Conservation (phyloP, 53 echinoderm and acorn worm genomes). For the Paelopatides confundens region DNA sequence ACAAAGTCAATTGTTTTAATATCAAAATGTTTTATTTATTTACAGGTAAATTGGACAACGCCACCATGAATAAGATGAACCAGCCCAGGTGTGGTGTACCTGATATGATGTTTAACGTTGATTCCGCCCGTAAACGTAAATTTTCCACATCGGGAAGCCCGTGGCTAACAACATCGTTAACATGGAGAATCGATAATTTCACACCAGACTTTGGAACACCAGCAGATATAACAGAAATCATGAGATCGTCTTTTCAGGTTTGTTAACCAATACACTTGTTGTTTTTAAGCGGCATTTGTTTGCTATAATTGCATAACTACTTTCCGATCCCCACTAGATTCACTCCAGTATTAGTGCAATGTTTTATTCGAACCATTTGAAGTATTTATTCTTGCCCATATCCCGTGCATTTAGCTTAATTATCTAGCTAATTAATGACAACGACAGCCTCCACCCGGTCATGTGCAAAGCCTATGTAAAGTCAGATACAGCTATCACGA, state of each 20-base stretch:
- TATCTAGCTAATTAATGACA: too few relatives aligned
- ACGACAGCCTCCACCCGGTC: too few relatives aligned
- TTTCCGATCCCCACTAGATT: too few relatives aligned
- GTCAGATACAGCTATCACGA: too few relatives aligned
- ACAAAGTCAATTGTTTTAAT: too few relatives aligned
- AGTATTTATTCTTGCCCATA: too few relatives aligned
- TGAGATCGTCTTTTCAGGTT: slow-evolving; percentile 71
- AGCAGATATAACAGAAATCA: slow-evolving; percentile 46
- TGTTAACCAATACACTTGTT: not conserved
- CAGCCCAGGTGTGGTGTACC: slow-evolving; percentile 87
- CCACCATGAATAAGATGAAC: slow-evolving; percentile 78
- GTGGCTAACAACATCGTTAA: slow-evolving; percentile 58
- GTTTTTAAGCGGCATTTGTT: too few relatives aligned
- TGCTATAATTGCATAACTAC: too few relatives aligned
- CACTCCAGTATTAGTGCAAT: too few relatives aligned
- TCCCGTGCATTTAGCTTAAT: too few relatives aligned
- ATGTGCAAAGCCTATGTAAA: too few relatives aligned
- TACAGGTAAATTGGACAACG: slow-evolving; percentile 74
- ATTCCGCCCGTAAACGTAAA: slow-evolving; percentile 69
- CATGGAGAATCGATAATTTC: slow-evolving; percentile 71
- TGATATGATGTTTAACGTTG: slow-evolving; percentile 63
- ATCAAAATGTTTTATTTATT: not conserved
- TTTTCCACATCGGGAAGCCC: slow-evolving; percentile 20
- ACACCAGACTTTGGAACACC: slow-evolving; percentile 69
- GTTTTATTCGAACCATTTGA: too few relatives aligned